Conservation (phyloP, 2,797 vertebrate genomes). For the Pipistrellus kuhlii region DNA sequence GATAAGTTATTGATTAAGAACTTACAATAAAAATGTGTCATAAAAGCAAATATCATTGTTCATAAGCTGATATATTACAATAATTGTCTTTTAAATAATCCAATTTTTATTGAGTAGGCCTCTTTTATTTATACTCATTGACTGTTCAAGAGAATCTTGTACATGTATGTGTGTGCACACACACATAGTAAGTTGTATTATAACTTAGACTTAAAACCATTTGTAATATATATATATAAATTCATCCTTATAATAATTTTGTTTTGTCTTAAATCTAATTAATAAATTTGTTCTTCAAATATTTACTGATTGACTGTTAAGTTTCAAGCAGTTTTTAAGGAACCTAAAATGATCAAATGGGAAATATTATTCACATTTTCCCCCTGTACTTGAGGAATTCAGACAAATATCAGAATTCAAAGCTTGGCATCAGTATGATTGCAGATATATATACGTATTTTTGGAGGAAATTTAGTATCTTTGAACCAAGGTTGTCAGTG, state of each 20-base stretch:
- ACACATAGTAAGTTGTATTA: not conserved
- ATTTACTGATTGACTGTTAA: not conserved
- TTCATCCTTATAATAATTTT: not conserved
- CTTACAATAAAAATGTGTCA: not conserved
- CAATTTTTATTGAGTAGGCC: not conserved
- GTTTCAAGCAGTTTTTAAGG: not conserved
- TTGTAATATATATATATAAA: not conserved
- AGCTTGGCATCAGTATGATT: not conserved
- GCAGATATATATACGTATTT: not conserved
- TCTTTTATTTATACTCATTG: not conserved
- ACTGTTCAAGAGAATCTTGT: not conserved
- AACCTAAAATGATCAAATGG: not conserved
- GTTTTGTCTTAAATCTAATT: not conserved
- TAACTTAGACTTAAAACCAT: not conserved
- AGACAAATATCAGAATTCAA: not conserved
- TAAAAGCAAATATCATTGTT: constrained; percentile 1
- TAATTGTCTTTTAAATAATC: not conserved
- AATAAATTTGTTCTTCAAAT: not conserved
- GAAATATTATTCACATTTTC: not conserved
- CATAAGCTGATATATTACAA: not conserved
- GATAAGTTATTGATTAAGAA: not conserved
- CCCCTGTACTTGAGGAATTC: not conserved
- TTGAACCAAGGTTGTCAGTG: not conserved
- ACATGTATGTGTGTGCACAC: not conserved
- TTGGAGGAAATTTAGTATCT: not conserved